Evolutionary conservation across 2,797 vertebrate genomes (phyloP), one percentile per base, ranked within the genome.

Genomic region (Aldrovandia affinis): DNA sequence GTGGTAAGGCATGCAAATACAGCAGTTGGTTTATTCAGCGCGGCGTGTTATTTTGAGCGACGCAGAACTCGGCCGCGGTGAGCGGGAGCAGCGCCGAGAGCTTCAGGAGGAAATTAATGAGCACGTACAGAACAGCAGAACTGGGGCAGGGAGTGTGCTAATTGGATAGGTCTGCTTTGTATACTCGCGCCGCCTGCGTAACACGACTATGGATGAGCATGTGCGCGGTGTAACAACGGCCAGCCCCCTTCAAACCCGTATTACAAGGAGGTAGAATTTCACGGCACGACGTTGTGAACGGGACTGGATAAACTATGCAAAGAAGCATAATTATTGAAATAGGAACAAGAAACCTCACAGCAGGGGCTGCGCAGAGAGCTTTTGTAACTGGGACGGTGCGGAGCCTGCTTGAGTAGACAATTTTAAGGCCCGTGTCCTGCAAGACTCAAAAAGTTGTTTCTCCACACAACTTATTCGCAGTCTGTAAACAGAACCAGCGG

Each of bases 121-220:
- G 68, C 52, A 44, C n/a, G 52, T 30, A 81, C n/a, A n/a, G n/a
- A n/a, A n/a, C n/a, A 12, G 63, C 33, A 73, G 61, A 80, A 73
- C 28, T 44, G 78, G 61, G 83, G 80, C 83, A 81, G 61, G 44
- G 79, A 73, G 59, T 28, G 63, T 20, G 81, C 81, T 52, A 80
- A 65, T 81, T 81, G 57, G 55, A n/a, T 44, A 14, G 22, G 57
- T 20, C 80, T 10, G 57, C 80, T 22, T 59, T 77, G 73, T 77
- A 39, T 47, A 25, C 8, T 47, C 47, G 25, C 78, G 2, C 47
- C n/a, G 28, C 50, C 50, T 30, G 14, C 28, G 54, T 2, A 79
- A 54, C 44, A 52, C 25, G 12, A 50, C 75, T 50, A 10, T 9
- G 68, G 2, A 6, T 33, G 63, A 30, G 63, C 33, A 20, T 5